Base-by-base conservation (phyloP, 1,140 invertebrate genomes). In the Triops longicaudatus region DNA sequence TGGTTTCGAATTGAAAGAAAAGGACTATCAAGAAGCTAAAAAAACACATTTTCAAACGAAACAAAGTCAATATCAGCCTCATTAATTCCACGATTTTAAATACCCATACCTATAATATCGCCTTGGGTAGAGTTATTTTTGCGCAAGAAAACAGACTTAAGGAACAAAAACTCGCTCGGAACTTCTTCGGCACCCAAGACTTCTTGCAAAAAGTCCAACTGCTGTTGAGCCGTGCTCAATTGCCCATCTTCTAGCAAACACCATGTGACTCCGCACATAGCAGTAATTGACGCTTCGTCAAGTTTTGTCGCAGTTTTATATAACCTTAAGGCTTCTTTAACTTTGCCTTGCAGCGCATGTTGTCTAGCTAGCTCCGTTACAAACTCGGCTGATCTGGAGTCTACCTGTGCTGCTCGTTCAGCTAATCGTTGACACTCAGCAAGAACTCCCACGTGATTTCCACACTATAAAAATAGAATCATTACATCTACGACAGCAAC, bases 131-230 rank as follows among this genome's bases (percentile, higher is more conserved):
- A 72, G 81, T 81, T 80, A 83, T 88, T 88, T 83, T 89, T 85
- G 31, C 85, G 84, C 77, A 86, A 85, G 9, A 93, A 82, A 81
- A 90, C 89, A 0, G 92, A 90, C 31, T 89, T 89, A 83, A 94
- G 86, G 76, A 90, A 88, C n/a, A 90, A 85, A n/a, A 84, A 80
- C 72, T 85, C 86, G n/a, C 88, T 84, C 14, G 85, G 85, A 1
- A 82, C 82, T 37, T 86, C 85, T 42, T 87, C 83, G 72, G 85
- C 84, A 73, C 90, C 88, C 79, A 93, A 90, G 75, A 96, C 88
- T 83, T 97, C 94, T 82, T 90, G 89, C 0, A 98, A 84, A 80
- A 96, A 90, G 79, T 97, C 92, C 26, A 98, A 85, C 84, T 97
- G 94, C 81, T 96, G 91, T 63, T 89, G 87, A 0, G 93, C 90